Base-by-base conservation (phyloP, 2,888 invertebrate genomes). In the Apodemia hepburni region DNA sequence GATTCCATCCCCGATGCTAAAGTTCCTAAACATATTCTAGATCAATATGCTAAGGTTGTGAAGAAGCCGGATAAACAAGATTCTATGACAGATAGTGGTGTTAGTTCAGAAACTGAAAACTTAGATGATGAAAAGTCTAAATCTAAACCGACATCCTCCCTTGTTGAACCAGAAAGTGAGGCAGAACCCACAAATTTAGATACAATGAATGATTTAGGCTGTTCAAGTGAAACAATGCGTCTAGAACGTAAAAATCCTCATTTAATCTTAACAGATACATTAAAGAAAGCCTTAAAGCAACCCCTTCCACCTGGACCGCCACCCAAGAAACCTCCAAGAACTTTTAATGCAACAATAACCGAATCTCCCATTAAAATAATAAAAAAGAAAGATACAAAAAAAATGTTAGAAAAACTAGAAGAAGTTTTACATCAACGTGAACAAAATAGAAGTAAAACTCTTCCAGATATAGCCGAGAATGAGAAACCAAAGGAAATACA, bases 311-410 rank as follows among this genome's bases (percentile, higher is more conserved):
- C 81, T 4, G 95, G 95, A 0, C 95, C 95, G 6, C 95, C 96
- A 0, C 96, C 96, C 0, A 94, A 94, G 72, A 96, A 96, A 76
- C 96, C 96, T 1, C 96, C 96, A 0, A 81, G 96, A 67, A 93
- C 93, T 0, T 94, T 95, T 71, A 84, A 85, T 47, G 70, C 78
- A 0, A 72, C 83, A 0, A 69, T 82, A 2, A 64, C 63, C 5
- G 71, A 73, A 67, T 65, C 66, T 17, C 71, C 72, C 11, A 81
- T 82, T 58, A 81, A 80, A 70, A 70, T 71, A 9, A 81, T 82
- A 58, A 81, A 80, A 70, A 78, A 80, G 49, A 87, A 84, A 66
- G 93, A 94, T 70, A 91, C 94, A 0, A 93, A 93, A 76, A 92
- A 94, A 67, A 95, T 94, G 93, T 78, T 95, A 0, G 93, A 93